phyloP scores from a whole-genome alignment of 53 echinoderm and acorn worm genomes.

The Mesocentrotus franciscanus region DNA sequence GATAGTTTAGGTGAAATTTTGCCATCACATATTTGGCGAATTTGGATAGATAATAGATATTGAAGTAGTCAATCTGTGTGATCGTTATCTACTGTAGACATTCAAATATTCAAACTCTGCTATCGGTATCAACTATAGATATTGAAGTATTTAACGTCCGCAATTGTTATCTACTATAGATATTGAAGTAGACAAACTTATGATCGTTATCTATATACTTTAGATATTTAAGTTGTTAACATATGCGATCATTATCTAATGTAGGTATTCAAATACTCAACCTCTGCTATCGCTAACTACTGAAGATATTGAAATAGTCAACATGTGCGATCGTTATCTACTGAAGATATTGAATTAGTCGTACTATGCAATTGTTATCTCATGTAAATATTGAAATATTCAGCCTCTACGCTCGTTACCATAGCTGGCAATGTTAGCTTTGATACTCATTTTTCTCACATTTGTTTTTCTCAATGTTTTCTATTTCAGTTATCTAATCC shows the following conservation, averaged over 20 bases:
- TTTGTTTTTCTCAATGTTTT: too few relatives aligned
- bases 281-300: not conserved
- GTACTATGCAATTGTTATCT: not conserved
- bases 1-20: too few relatives aligned
- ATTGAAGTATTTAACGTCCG: not conserved
- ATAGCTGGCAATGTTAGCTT: too few relatives aligned
- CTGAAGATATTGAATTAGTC: not conserved
- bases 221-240: not conserved
- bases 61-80: not conserved
- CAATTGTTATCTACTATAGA: not conserved
- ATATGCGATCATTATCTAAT: not conserved
- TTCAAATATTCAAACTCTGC: not conserved
- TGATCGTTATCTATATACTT: not conserved
- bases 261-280: not conserved
- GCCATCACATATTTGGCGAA: too few relatives aligned
- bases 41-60: not conserved
- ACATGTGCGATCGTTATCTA: not conserved
- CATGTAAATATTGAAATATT: not conserved
- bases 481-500: too few relatives aligned
- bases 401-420: slow-evolving; percentile 45
- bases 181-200: not conserved
- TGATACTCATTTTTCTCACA: too few relatives aligned
- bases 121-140: not conserved
- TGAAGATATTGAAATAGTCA: not conserved
- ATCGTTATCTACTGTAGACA: not conserved